Percentiles rank a stretch among this genome's conserved stretches.
phyloP scores from a whole-genome alignment of 2,888 invertebrate genomes.

The Baronia brevicornis region DNA sequence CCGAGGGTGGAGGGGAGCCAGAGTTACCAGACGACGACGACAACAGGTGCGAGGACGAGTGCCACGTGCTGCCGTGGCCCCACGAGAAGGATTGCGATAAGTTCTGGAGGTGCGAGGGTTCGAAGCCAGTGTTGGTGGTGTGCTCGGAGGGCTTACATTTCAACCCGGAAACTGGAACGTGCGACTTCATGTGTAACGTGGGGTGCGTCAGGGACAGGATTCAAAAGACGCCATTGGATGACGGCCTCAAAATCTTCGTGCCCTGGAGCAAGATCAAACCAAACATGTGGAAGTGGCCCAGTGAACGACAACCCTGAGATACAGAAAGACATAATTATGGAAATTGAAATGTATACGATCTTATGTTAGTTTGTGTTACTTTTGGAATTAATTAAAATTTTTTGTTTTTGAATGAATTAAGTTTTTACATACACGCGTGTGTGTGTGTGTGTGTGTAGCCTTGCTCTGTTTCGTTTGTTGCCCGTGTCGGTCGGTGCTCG shows the following conservation, averaged over 20 bases:
- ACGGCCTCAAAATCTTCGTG: constrained; percentile 40
- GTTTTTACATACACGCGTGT: too few species aligned
- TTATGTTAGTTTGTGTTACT: too few species aligned
- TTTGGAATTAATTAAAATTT: too few species aligned
- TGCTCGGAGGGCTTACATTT: constrained; percentile 58
- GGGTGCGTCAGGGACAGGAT: constrained; percentile 32
- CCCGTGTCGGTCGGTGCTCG: too few species aligned
- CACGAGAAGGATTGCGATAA: constrained; percentile 55
- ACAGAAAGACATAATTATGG: too few species aligned
- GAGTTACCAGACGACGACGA: constrained; percentile 6
- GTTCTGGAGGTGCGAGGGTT: constrained; percentile 48
- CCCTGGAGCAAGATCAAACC: constrained; percentile 39
- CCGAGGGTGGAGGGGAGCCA: constrained; percentile 1
- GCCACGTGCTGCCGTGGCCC: constrained; percentile 51
- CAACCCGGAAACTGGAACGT: constrained; percentile 40
- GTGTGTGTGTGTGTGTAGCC: too few species aligned
- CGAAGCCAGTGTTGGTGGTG: constrained; percentile 26
- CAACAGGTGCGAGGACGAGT: constrained; percentile 34
- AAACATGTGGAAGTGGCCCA: too few species aligned
- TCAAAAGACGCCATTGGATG: constrained; percentile 26
- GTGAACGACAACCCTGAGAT: too few species aligned
- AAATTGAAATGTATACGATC: too few species aligned
- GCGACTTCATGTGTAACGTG: constrained; percentile 51
- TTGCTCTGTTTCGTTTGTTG: too few species aligned
- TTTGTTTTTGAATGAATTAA: too few species aligned